Base-by-base conservation (phyloP, 1,140 invertebrate species). In the Idris sp. region DNA sequence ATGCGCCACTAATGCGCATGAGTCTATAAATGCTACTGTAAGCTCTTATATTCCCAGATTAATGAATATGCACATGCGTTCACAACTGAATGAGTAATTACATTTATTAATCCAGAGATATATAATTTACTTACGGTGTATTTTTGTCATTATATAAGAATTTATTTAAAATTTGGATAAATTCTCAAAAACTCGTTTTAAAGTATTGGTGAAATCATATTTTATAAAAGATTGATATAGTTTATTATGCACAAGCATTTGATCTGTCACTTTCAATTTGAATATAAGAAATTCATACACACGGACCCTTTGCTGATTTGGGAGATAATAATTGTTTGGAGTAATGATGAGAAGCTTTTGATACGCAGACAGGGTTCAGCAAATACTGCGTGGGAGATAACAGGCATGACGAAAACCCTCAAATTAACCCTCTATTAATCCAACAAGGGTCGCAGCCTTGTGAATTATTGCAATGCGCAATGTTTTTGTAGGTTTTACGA, bases 371-470 rank as follows among this genome's bases (percentile, higher is more conserved):
- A 76, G 81, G 81, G 80, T 46, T 83, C 79, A 61, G 72, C 77
- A 85, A 85, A 85, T 84, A 85, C 79, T 77, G 81, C 81, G 78
- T 82, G 81, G 83, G 81, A 84, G 84, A 85, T 84, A 85, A 83
- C 80, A 77, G 74, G 73, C 75, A 75, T 76, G 77, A 40, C 69
- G 73, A 69, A 30, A 78, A 76, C 62, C 81, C 78, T 76, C 79
- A 82, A 84, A 84, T 85, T 84, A 85, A 83, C 79, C 83, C 81
- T 83, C 80, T 78, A 82, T 82, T 85, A 82, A 84, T 84, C 80
- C 76, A 78, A 79, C 81, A 71, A 81, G 77, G 74, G 81, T 64
- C 15, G 49, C 11, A 25, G 51, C 44, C 46, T 36, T 36, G 49
- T 73, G 44, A 76, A 73, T 75, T 75, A 78, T 75, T 65, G 41